A percentile compares a stretch with the other conserved stretches of the same genome.
Conservation (phyloP, 1,140 invertebrate genomes). For the Caenorhabditis latens region DNA sequence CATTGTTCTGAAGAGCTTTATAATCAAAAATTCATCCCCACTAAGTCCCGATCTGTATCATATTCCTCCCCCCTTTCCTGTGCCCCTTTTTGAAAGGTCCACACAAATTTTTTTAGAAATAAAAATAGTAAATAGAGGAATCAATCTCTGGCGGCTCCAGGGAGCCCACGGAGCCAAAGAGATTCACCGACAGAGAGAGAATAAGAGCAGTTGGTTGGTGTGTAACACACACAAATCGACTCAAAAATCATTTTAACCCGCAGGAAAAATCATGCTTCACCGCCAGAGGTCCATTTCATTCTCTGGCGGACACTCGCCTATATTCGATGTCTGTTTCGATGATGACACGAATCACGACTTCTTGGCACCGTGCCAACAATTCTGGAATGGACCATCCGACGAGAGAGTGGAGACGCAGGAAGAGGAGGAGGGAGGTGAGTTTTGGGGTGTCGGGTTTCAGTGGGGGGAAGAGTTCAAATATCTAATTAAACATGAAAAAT, state of each 20-base stretch:
- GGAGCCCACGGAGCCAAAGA: not conserved
- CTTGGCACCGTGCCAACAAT: constrained; percentile 20
- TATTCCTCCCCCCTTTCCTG: not conserved
- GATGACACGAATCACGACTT: not conserved
- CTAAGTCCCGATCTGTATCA: constrained; percentile 15
- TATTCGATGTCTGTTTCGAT: constrained; percentile 43
- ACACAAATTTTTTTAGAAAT: not conserved
- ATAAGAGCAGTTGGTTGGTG: not conserved
- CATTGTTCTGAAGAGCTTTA: not conserved
- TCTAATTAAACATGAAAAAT: no score
- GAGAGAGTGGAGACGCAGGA: not conserved
- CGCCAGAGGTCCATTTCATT: not conserved
- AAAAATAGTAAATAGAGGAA: not conserved
- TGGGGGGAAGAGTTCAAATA: no score
- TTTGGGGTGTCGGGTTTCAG: not conserved
- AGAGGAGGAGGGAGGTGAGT: not conserved
- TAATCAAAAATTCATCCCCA: not conserved
- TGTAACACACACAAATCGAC: not conserved
- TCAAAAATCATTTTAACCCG: not conserved
- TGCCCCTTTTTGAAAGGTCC: not conserved
- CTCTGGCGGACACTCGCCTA: not conserved
- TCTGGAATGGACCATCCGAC: not conserved
- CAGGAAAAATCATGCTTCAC: constrained; percentile 10
- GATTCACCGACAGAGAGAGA: not conserved
- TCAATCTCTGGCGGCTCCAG: not conserved